Evolutionary conservation across 53 echinoderm and acorn worm species (phyloP).

Genomic region (Stichopus horrens): DNA sequence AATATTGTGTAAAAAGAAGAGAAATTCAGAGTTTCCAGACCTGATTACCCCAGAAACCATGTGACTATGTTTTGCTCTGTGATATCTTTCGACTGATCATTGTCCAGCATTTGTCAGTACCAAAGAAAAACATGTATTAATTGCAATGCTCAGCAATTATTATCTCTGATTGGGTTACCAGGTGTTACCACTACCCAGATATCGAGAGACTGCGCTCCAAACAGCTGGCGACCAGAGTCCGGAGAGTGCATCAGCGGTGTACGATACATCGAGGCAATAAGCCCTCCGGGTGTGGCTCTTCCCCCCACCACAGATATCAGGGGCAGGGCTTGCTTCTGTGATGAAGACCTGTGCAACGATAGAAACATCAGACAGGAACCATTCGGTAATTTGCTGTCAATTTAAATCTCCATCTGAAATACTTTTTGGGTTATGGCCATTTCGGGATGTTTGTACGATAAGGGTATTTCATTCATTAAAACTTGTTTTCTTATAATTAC

Average conservation of each 20-base stretch:
- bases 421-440: too few species aligned
- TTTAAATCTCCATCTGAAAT: too few species aligned
- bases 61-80: too few species aligned
- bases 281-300: constrained; percentile 15
- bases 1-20: too few species aligned
- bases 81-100: too few species aligned
- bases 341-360: constrained; percentile 3
- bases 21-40: too few species aligned
- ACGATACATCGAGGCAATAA: constrained; percentile 34
- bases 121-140: too few species aligned
- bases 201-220: constrained; percentile 30
- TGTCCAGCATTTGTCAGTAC: too few species aligned
- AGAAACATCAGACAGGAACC: constrained; percentile 40
- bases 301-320: constrained; percentile 24
- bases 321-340: constrained; percentile 41
- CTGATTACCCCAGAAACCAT: too few species aligned
- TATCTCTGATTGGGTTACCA: neutral
- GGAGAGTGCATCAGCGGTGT: constrained; percentile 29
- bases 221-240: constrained; percentile 6
- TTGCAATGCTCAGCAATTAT: too few species aligned
- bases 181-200: constrained; percentile 26
- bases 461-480: neutral
- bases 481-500: neutral
- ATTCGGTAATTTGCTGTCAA: neutral
- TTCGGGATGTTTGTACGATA: too few species aligned